Percentiles rank a stretch among this genome's conserved stretches.
Conservation (phyloP, 2,888 invertebrate genomes). For the Thymelicus lineola region DNA sequence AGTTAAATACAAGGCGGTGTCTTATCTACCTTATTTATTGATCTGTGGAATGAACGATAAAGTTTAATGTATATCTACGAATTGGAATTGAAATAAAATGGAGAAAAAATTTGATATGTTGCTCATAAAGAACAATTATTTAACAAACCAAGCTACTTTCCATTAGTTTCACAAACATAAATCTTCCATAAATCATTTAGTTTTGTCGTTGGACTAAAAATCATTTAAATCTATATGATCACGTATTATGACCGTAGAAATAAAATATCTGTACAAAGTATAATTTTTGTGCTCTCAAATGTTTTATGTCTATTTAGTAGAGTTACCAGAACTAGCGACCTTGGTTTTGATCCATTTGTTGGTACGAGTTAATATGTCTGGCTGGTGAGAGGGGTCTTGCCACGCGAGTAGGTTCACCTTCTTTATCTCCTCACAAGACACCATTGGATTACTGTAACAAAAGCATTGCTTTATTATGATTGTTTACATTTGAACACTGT, state of each 20-base stretch:
- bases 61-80: no score
- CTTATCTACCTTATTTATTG: no score
- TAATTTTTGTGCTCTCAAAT: constrained; percentile 9
- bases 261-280: neutral
- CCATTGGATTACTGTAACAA: constrained; percentile 81
- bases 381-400: constrained; percentile 68
- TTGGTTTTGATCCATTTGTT: constrained; percentile 79
- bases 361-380: constrained; percentile 75
- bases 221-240: neutral
- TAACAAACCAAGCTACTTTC: no score
- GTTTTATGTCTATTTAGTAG: constrained; percentile 58
- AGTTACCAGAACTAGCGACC: constrained; percentile 60
- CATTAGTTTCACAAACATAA: no score
- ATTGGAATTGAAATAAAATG: no score
- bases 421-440: constrained; percentile 80
- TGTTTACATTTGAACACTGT: no score
- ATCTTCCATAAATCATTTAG: no score
- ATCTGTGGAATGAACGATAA: no score
- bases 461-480: constrained; percentile 1
- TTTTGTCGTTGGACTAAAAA: no score
- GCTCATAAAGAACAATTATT: no score
- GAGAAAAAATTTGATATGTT: no score
- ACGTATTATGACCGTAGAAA: neutral
- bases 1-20: no score
- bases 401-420: constrained; percentile 73